Evolutionary conservation across 2,888 invertebrate genomes (phyloP).

Genomic region (Limnephilus lunatus): DNA sequence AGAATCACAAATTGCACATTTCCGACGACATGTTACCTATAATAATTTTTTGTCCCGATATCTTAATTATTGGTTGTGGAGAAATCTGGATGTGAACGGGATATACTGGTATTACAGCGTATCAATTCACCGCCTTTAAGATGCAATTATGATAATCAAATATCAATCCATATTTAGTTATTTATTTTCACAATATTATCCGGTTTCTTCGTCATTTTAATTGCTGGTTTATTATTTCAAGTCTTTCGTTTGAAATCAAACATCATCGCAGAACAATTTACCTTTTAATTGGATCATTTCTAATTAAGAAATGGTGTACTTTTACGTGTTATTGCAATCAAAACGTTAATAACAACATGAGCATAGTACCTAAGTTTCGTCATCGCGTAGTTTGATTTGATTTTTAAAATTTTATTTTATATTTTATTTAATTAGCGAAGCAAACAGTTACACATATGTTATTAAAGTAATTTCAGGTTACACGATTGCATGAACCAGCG

Average conservation of each 20-base stretch:
- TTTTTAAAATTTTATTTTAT: too few relatives aligned
- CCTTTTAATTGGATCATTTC: background rate
- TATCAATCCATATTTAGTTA: background rate
- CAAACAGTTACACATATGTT: too few relatives aligned
- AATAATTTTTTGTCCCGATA: background rate
- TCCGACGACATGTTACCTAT: background rate
- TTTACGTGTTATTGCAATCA: background rate
- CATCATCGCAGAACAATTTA: background rate
- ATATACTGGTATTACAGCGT: constrained; percentile 9
- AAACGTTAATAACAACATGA: background rate
- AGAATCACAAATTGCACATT: background rate
- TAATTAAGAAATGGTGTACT: background rate
- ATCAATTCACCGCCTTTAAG: background rate
- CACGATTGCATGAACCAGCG: too few relatives aligned
- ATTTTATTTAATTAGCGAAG: too few relatives aligned
- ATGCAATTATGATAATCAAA: constrained; percentile 20
- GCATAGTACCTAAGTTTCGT: too few relatives aligned
- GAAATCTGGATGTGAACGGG: constrained; percentile 13
- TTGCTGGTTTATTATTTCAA: background rate
- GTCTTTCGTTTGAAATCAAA: background rate
- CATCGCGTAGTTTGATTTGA: too few relatives aligned
- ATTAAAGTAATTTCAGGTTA: too few relatives aligned
- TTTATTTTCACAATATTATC: constrained; percentile 2
- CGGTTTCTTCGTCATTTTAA: background rate
- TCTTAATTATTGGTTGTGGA: background rate